These are phyloP conservation scores for Platerodrilus igneus DNA, from an alignment of 2,888 invertebrate genomes.

Conservation along the genomic window DNA sequence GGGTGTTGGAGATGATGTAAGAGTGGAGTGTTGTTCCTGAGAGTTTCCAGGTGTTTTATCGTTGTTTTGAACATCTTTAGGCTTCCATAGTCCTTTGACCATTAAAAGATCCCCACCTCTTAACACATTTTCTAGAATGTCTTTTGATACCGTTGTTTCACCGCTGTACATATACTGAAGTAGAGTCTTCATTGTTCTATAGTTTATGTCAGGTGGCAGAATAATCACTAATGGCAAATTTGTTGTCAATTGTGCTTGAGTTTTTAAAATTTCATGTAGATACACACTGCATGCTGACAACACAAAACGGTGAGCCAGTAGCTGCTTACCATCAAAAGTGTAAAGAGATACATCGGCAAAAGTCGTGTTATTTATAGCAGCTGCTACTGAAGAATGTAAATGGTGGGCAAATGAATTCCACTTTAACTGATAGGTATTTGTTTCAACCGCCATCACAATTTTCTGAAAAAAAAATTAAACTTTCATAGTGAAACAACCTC, in stretches of 20 bases:
- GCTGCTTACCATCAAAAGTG: constrained; percentile 73
- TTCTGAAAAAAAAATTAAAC: constrained; percentile 6
- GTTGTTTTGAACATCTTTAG: constrained; percentile 50
- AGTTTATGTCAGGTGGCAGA: constrained; percentile 75
- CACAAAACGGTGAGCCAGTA: constrained; percentile 81
- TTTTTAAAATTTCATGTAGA: constrained; percentile 53
- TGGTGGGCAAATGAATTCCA: constrained; percentile 84
- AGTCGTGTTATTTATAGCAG: constrained; percentile 66
- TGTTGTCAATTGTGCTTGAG: constrained; percentile 39
- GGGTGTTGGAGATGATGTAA: constrained; percentile 1
- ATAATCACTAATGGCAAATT: constrained; percentile 59
- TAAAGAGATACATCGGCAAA: constrained; percentile 79
- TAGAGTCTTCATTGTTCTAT: constrained; percentile 72
- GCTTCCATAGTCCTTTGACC: constrained; percentile 75
- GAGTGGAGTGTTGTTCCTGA: constrained; percentile 13
- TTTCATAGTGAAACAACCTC: too few species aligned
- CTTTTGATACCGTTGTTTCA: constrained; percentile 80
- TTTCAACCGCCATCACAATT: constrained; percentile 49
- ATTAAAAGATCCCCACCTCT: constrained; percentile 78
- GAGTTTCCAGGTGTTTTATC: constrained; percentile 18
- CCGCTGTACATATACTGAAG: constrained; percentile 82
- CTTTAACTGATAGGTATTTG: constrained; percentile 82
- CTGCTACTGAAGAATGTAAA: constrained; percentile 76
- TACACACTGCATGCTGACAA: constrained; percentile 75
- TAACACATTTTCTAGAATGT: constrained; percentile 73